Percentiles rank a stretch among this genome's conserved stretches.
Conservation (phyloP, 2,113 vertebrate genomes). For the Casuarius casuarius region DNA sequence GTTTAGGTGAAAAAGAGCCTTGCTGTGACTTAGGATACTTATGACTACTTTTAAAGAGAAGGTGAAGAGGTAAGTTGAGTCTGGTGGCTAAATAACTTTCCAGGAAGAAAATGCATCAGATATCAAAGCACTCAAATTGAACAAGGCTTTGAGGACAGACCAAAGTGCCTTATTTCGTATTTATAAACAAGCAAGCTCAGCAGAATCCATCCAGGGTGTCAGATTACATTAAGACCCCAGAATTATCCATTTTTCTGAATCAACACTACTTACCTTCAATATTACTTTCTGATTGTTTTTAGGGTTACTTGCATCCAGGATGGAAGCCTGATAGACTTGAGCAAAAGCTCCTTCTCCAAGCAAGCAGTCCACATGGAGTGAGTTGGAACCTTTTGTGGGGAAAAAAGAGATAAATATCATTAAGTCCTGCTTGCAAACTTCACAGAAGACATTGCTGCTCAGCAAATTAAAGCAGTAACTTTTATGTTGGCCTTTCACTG, state of each 20-base stretch:
- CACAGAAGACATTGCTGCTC: neutral
- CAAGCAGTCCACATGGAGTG: slow-evolving; percentile 82
- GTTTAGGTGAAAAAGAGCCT: neutral
- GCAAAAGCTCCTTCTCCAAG: slow-evolving; percentile 93
- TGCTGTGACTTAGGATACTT: neutral
- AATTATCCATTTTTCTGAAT: neutral
- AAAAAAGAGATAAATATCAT: neutral
- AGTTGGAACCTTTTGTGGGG: slow-evolving; percentile 74
- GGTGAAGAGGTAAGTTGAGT: neutral
- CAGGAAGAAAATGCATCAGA: neutral
- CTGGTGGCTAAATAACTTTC: neutral
- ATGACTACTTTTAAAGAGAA: neutral
- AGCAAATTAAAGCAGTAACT: neutral
- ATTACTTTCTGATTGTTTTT: slow-evolving; percentile 80
- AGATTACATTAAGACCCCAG: accelerated
- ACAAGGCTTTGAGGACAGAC: neutral
- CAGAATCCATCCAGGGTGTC: neutral
- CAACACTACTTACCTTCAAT: slow-evolving; percentile 84
- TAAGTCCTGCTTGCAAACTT: neutral
- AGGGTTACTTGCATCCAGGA: slow-evolving; percentile 67
- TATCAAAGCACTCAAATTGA: neutral
- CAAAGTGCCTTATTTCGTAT: neutral
- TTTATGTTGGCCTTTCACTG: neutral
- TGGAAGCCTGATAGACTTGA: slow-evolving; percentile 88
- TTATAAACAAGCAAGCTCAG: neutral